Conservation (phyloP, 30 jellyfish, hydroid and myxozoan genomes). For the Hydractinia symbiolongicarpus region DNA sequence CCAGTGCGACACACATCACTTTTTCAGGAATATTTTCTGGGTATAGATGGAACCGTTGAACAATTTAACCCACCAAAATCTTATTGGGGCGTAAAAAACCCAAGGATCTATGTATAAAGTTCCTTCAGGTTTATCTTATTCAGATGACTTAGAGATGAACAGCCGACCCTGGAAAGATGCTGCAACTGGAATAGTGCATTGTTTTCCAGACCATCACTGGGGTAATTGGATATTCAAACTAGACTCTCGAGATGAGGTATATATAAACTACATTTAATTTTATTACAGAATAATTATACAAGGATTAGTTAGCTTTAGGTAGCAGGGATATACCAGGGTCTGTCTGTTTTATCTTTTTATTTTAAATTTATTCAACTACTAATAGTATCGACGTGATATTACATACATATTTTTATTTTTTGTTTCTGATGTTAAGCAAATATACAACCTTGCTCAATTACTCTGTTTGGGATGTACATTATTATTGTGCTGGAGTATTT, state of each 20-base stretch:
- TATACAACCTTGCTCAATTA: too few species aligned
- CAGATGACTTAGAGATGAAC: slow-evolving; percentile 63
- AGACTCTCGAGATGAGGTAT: slow-evolving; percentile 77
- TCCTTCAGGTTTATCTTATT: slow-evolving; percentile 81
- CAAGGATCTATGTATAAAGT: slow-evolving; percentile 83
- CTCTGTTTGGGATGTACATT: too few species aligned
- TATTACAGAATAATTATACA: too few species aligned
- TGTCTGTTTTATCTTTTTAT: too few species aligned
- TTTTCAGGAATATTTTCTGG: slow-evolving; percentile 55
- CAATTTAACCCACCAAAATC: slow-evolving; percentile 93
- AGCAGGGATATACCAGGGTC: too few species aligned
- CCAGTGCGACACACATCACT: slow-evolving; percentile 73
- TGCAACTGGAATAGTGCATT: slow-evolving; percentile 91
- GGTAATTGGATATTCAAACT: slow-evolving; percentile 90
- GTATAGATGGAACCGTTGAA: slow-evolving; percentile 89
- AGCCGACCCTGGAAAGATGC: slow-evolving; percentile 82
- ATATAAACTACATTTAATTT: too few species aligned
- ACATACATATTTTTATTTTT: too few species aligned
- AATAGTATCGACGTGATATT: too few species aligned
- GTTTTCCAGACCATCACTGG: slow-evolving; percentile 91
- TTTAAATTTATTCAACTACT: too few species aligned
- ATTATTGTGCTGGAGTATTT: too few species aligned
- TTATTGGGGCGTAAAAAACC: slow-evolving; percentile 85
- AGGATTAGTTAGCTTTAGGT: too few species aligned
- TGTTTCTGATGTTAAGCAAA: too few species aligned